These are phyloP conservation scores for Drosophila ficusphila DNA, from an alignment of 1,140 invertebrate genomes.

Conservation along the genomic window DNA sequence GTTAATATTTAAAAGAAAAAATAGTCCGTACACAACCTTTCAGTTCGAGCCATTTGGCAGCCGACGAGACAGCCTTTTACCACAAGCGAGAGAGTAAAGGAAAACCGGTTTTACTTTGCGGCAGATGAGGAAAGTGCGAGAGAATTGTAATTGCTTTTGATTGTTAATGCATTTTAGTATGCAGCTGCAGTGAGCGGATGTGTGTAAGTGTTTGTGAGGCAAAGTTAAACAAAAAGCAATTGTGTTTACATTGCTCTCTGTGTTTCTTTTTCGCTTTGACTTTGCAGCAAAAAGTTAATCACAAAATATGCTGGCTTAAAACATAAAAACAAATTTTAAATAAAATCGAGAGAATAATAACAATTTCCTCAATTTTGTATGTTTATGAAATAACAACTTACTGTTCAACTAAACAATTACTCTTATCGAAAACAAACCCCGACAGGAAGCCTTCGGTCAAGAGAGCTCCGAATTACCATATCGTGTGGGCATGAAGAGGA, in stretches of 20 bases:
- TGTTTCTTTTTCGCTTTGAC: not conserved
- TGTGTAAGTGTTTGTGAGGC: conserved; percentile 3
- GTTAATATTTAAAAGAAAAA: too few relatives aligned
- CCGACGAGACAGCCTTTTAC: too few relatives aligned
- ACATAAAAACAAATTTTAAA: not conserved
- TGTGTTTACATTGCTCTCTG: conserved; percentile 42
- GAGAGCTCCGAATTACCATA: conserved; percentile 4
- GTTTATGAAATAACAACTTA: too few relatives aligned
- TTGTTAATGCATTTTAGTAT: conserved; percentile 36
- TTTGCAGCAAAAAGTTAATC: not conserved
- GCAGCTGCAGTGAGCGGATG: conserved; percentile 38
- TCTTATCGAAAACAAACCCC: not conserved
- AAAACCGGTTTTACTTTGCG: conserved; percentile 2
- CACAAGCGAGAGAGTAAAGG: not conserved
- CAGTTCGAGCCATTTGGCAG: too few relatives aligned
- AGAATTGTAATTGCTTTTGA: conserved; percentile 19
- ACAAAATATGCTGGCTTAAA: not conserved
- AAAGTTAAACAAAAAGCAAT: conserved; percentile 52
- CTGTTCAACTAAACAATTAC: not conserved
- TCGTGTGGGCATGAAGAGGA: conserved; percentile 21
- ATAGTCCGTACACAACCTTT: too few relatives aligned
- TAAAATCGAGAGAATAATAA: too few relatives aligned
- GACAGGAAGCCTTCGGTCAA: not conserved
- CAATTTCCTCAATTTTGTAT: too few relatives aligned
- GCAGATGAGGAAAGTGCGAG: conserved; percentile 1